Percentiles rank a stretch among this genome's conserved stretches.
phyloP scores from a whole-genome alignment of 2,888 invertebrate genomes.

The Pheosia gnoma region DNA sequence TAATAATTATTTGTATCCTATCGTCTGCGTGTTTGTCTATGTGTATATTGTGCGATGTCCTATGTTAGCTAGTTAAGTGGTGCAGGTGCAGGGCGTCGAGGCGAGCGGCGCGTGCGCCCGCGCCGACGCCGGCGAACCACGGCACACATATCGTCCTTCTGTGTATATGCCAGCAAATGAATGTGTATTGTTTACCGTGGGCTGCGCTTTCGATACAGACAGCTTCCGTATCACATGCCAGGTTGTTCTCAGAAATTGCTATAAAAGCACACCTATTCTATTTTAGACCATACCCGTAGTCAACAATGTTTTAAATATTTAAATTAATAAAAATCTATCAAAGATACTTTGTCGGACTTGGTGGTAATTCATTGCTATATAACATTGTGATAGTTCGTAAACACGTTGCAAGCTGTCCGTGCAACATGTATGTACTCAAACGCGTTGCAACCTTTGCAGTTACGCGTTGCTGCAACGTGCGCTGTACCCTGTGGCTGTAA shows the following conservation, averaged over 20 bases:
- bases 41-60: neutral
- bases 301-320: too few relatives aligned
- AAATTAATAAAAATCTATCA: too few relatives aligned
- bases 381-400: neutral
- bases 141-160: constrained; percentile 44
- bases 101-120: neutral
- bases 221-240: neutral
- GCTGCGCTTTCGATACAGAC: constrained; percentile 6
- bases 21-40: neutral
- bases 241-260: too few relatives aligned
- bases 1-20: neutral
- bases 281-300: too few relatives aligned
- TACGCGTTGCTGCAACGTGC: neutral
- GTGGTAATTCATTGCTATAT: too few relatives aligned
- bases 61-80: constrained; percentile 21
- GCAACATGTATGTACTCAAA: neutral
- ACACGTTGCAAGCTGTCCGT: neutral
- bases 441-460: neutral
- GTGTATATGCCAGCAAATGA: constrained; percentile 30
- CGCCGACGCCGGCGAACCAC: constrained; percentile 12
- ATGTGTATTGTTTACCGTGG: constrained; percentile 29
- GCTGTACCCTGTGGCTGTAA: neutral
- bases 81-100: neutral
- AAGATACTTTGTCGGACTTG: too few relatives aligned
- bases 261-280: too few relatives aligned